Evolutionary conservation across 2,888 invertebrate genomes (phyloP).

Genomic region (Polydrusus pterygomalis): DNA sequence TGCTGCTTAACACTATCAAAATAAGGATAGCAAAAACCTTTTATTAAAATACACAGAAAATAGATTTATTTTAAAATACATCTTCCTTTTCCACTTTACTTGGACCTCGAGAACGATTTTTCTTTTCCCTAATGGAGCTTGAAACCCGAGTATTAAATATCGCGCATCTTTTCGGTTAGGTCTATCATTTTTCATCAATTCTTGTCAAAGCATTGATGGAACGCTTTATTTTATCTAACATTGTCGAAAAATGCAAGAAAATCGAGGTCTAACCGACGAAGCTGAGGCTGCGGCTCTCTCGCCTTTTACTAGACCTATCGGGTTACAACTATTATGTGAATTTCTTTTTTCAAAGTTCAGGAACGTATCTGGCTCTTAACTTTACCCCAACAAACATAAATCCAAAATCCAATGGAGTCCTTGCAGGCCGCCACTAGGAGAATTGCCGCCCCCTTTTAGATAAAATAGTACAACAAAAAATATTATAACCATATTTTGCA

Average conservation of each 20-base stretch:
- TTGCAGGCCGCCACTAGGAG: too few relatives aligned
- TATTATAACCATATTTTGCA: too few relatives aligned
- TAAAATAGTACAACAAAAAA: too few relatives aligned
- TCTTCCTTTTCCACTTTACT: conserved; percentile 34
- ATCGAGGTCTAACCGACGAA: conserved; percentile 33
- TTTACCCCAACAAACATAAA: too few relatives aligned
- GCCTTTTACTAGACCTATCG: conserved; percentile 50
- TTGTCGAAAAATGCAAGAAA: conserved; percentile 36
- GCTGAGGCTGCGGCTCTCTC: conserved; percentile 22
- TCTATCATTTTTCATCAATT: conserved; percentile 55
- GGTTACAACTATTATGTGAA: conserved; percentile 45
- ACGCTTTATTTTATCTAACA: conserved; percentile 56
- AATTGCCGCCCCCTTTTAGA: too few relatives aligned
- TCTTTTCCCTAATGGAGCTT: conserved; percentile 49
- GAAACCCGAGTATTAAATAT: conserved; percentile 53
- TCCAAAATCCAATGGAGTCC: too few relatives aligned
- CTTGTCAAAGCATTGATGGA: conserved; percentile 55
- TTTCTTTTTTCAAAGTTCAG: conserved; percentile 23
- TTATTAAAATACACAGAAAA: conserved; percentile 25
- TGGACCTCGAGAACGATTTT: conserved; percentile 32
- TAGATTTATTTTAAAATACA: conserved; percentile 31
- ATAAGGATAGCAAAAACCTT: conserved; percentile 15
- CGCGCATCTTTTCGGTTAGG: conserved; percentile 50
- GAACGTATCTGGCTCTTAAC: background rate
- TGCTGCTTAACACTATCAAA: background rate